A percentile compares a stretch with the other conserved stretches of the same genome.
Evolutionary conservation across 2,888 invertebrate species (phyloP).

Genomic region (Amiota minor): DNA sequence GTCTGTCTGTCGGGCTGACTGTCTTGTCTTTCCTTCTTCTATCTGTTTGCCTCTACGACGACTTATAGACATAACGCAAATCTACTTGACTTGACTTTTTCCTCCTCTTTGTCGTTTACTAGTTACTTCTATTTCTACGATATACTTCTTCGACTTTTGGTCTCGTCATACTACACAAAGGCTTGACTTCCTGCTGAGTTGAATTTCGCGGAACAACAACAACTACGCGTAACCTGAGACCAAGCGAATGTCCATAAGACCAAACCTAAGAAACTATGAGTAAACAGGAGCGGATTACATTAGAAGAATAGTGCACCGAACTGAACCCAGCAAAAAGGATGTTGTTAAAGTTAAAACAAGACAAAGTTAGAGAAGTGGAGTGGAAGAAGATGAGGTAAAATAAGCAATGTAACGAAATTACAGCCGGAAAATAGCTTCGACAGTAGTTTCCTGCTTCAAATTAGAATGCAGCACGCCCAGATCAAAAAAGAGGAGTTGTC

Average conservation of each 20-base stretch:
- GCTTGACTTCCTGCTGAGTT: slow-evolving; percentile 46
- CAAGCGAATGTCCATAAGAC: no score
- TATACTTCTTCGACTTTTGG: no score
- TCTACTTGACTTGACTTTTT: slow-evolving; percentile 27
- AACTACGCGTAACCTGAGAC: slow-evolving; percentile 17
- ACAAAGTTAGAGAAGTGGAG: not conserved
- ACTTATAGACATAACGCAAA: slow-evolving; percentile 19
- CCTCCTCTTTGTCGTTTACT: no score
- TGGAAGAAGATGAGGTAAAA: not conserved
- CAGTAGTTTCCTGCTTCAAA: slow-evolving; percentile 26
- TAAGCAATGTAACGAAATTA: no score
- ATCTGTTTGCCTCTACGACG: slow-evolving; percentile 35
- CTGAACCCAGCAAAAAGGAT: not conserved
- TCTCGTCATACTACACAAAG: slow-evolving; percentile 26
- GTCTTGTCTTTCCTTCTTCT: not conserved
- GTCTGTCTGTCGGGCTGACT: not conserved
- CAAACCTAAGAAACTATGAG: not conserved
- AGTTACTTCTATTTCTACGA: no score
- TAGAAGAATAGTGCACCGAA: not conserved
- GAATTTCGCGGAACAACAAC: slow-evolving; percentile 35
- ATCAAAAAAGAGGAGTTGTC: no score
- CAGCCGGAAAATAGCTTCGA: slow-evolving; percentile 22
- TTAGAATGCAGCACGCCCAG: slow-evolving; percentile 14
- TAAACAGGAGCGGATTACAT: slow-evolving; percentile 9
- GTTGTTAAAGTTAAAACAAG: slow-evolving; percentile 1